Percentiles rank a stretch among this genome's conserved stretches.
These are phyloP conservation scores for Anthopleura xanthogrammica DNA, from an alignment of 92 coral and sea anemone genomes.

Conservation along the genomic window DNA sequence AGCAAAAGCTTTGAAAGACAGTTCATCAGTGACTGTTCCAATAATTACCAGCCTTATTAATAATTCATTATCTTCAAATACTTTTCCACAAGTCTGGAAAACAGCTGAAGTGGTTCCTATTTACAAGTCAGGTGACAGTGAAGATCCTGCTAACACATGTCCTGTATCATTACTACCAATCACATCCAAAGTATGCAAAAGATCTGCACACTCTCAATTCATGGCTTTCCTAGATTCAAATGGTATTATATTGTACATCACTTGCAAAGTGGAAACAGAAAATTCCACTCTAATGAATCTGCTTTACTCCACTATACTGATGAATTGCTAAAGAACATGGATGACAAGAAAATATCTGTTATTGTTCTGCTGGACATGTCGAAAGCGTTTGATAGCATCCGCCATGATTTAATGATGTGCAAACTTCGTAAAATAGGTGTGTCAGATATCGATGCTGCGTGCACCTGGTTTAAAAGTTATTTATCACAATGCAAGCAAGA, in stretches of 20 bases:
- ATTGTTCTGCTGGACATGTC: conserved; percentile 49
- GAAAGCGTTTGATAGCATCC: conserved; percentile 55
- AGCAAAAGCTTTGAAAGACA: too few species aligned
- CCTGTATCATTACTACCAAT: conserved; percentile 44
- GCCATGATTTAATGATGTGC: conserved; percentile 26
- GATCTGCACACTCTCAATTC: conserved; percentile 27
- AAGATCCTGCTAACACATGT: conserved; percentile 52
- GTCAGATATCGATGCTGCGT: conserved; percentile 24
- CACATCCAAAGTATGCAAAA: conserved; percentile 41
- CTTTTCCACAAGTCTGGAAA: conserved; percentile 48
- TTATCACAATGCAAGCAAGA: conserved; percentile 33
- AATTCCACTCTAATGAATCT: conserved; percentile 43
- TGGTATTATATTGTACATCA: conserved; percentile 6
- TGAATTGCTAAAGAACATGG: conserved; percentile 55
- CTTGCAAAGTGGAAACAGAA: conserved; percentile 50
- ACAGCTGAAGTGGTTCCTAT: conserved; percentile 44
- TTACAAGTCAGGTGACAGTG: conserved; percentile 47
- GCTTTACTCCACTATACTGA: conserved; percentile 48
- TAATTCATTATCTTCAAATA: conserved; percentile 36
- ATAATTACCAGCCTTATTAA: conserved; percentile 46
- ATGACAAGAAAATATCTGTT: conserved; percentile 21
- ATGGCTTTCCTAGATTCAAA: conserved; percentile 21
- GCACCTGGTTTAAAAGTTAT: conserved; percentile 38
- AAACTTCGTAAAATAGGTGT: conserved; percentile 31
- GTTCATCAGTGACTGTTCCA: background rate